phyloP scores from a whole-genome alignment of 35 echinoderm and acorn worm species.

The Ophiothrix spiculata region DNA sequence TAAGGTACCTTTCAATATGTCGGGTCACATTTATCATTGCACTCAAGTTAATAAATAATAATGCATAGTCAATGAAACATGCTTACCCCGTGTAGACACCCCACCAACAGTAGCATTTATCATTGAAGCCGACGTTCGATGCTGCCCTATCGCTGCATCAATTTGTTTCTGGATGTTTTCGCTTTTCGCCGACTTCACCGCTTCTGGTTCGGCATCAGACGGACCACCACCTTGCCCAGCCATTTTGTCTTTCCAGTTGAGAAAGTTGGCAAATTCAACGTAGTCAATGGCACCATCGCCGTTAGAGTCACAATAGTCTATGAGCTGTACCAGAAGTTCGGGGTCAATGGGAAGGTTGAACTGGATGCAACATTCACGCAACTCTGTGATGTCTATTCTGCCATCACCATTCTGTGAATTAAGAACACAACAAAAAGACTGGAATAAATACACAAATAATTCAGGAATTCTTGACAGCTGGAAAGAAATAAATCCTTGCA shows the following conservation, averaged over 20 bases:
- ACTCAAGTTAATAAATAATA: no score
- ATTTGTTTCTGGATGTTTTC: conserved; percentile 91
- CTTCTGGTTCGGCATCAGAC: neutral
- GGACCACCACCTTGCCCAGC: conserved; percentile 39
- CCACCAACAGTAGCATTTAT: conserved; percentile 93
- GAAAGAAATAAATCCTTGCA: neutral
- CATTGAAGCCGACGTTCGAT: conserved; percentile 72
- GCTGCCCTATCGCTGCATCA: conserved; percentile 72
- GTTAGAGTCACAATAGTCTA: conserved; percentile 71
- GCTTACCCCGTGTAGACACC: conserved; percentile 77
- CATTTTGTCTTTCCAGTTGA: conserved; percentile 99
- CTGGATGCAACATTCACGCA: conserved; percentile 83
- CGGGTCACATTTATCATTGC: no score
- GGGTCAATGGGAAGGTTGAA: conserved; percentile 92
- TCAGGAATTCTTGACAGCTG: neutral
- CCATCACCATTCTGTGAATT: conserved; percentile 88
- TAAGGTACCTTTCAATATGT: no score
- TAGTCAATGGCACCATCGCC: conserved; percentile 74
- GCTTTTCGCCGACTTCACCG: conserved; percentile 25
- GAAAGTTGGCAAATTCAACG: conserved; percentile 91
- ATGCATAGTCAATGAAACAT: no score
- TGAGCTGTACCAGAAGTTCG: conserved; percentile 75
- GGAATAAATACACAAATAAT: neutral
- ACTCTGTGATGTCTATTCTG: conserved; percentile 78
- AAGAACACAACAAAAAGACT: neutral